Evolutionary conservation across 2,888 invertebrate genomes (phyloP).

Genomic region (Lithophane ornitopus): DNA sequence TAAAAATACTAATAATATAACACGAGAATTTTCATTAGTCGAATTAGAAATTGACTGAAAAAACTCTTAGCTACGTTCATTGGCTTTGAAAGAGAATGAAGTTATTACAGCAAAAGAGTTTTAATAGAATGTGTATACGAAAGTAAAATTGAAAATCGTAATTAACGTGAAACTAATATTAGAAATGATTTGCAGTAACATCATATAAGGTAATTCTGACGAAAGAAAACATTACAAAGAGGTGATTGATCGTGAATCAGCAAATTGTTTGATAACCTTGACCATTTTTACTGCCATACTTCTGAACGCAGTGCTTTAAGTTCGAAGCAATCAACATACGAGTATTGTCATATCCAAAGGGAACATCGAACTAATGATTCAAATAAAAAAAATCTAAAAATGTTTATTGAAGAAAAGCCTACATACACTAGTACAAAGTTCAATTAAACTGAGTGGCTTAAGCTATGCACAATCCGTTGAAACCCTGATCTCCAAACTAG

Average conservation of each 20-base stretch:
- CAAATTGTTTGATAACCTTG: neutral
- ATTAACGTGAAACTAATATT: neutral
- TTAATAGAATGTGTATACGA: neutral
- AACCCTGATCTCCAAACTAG: too few species aligned
- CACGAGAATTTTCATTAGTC: constrained; percentile 16
- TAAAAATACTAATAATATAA: constrained; percentile 43
- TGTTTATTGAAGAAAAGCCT: too few species aligned
- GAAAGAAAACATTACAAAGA: neutral
- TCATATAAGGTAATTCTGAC: neutral
- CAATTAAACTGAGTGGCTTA: too few species aligned
- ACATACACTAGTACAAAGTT: too few species aligned
- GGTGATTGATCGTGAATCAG: neutral
- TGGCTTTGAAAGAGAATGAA: neutral
- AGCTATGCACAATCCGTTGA: too few species aligned
- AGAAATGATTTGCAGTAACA: neutral
- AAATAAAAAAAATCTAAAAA: too few species aligned
- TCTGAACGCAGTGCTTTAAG: too few species aligned
- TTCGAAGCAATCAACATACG: neutral
- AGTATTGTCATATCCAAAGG: neutral
- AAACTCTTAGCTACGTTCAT: neutral
- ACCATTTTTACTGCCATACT: neutral
- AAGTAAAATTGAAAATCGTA: neutral
- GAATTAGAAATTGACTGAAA: constrained; percentile 12
- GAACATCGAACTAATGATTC: neutral
- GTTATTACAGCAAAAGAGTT: neutral